phyloP scores from a whole-genome alignment of 2,113 vertebrate genomes.

The Poicephalus meyeri region DNA sequence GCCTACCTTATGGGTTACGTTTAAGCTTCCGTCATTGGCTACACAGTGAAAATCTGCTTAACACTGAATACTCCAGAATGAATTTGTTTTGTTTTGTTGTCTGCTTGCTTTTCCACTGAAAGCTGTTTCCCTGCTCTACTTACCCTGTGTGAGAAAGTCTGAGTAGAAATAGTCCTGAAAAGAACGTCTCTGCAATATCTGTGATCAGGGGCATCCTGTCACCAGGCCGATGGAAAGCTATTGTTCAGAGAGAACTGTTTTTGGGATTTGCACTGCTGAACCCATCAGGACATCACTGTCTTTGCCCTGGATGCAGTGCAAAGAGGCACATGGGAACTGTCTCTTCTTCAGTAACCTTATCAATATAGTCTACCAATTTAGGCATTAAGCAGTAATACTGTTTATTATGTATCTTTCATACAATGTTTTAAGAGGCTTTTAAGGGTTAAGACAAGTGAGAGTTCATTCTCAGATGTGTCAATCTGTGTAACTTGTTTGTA shows the following conservation, averaged over 20 bases:
- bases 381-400: background rate
- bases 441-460: background rate
- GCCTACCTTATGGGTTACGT: too few relatives aligned
- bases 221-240: background rate
- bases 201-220: background rate
- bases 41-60: too few relatives aligned
- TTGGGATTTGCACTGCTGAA: background rate
- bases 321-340: background rate
- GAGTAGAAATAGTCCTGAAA: conserved; percentile 8
- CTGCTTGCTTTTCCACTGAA: conserved; percentile 44
- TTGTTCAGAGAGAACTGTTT: background rate
- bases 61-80: too few relatives aligned
- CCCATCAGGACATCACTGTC: fast-evolving
- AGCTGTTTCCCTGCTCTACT: conserved; percentile 42
- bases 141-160: conserved; percentile 43
- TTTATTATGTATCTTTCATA: background rate
- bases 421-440: background rate
- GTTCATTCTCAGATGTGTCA: background rate
- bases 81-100: conserved; percentile 45
- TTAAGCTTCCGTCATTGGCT: too few relatives aligned
- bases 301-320: background rate
- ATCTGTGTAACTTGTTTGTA: background rate
- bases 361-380: background rate
- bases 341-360: background rate
- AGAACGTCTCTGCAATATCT: background rate